Percentiles rank a stretch among this genome's conserved stretches.
phyloP scores from a whole-genome alignment of 2,888 invertebrate genomes.

The Nemapogon koenigi region DNA sequence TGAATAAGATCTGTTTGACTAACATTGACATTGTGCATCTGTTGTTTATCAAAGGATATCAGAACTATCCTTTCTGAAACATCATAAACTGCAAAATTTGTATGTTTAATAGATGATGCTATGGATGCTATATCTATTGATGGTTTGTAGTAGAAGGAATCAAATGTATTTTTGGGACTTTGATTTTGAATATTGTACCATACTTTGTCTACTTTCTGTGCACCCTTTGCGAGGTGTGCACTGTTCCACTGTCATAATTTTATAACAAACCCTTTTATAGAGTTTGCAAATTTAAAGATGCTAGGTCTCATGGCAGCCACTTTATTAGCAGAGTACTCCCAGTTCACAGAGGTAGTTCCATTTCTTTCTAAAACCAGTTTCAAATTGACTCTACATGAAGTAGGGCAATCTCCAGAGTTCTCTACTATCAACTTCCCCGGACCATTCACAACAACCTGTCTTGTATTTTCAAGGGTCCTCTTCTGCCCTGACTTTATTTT shows the following conservation, averaged over 20 bases:
- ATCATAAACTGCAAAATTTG: constrained; percentile 58
- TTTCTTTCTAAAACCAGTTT: constrained; percentile 63
- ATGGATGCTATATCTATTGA: constrained; percentile 42
- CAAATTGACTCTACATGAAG: constrained; percentile 68
- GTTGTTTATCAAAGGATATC: constrained; percentile 77
- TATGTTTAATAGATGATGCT: constrained; percentile 48
- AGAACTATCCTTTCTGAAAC: constrained; percentile 78
- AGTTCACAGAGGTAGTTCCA: constrained; percentile 58
- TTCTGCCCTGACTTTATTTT: constrained; percentile 63
- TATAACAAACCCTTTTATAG: constrained; percentile 76
- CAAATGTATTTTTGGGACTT: constrained; percentile 49
- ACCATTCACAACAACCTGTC: constrained; percentile 65
- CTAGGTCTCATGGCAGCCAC: constrained; percentile 78
- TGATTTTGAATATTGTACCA: constrained; percentile 49
- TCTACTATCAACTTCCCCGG: constrained; percentile 71
- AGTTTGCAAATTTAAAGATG: constrained; percentile 67
- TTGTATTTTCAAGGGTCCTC: constrained; percentile 60
- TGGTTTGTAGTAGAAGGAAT: constrained; percentile 44
- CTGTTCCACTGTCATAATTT: constrained; percentile 85
- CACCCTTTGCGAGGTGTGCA: constrained; percentile 55
- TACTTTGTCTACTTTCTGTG: constrained; percentile 49
- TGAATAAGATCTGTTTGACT: constrained; percentile 81
- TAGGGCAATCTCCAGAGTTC: constrained; percentile 76
- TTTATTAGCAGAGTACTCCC: constrained; percentile 68
- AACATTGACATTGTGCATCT: constrained; percentile 77